Conservation (phyloP, 2,888 invertebrate genomes). For the Amphipyra tragopoginis region DNA sequence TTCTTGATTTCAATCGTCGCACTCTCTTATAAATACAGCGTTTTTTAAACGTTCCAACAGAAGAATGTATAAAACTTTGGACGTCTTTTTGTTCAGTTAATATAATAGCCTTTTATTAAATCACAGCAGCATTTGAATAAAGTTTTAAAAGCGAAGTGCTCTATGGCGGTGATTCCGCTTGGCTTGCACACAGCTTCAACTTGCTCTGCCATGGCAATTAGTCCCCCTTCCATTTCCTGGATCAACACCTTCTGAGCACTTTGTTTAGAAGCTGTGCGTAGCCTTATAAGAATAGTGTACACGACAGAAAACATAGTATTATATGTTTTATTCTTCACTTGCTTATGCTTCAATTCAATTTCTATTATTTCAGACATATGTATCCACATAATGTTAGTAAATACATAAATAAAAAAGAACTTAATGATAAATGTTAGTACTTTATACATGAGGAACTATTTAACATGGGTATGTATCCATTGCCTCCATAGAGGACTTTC, state of each 20-base stretch:
- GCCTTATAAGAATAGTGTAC: not conserved
- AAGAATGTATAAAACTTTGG: conserved; percentile 23
- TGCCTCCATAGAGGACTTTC: too few relatives aligned
- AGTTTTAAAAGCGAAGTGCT: conserved; percentile 55
- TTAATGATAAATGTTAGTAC: too few relatives aligned
- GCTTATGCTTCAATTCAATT: too few relatives aligned
- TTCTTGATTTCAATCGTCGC: not conserved
- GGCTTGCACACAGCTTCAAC: conserved; percentile 28
- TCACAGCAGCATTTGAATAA: conserved; percentile 45
- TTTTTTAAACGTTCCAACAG: conserved; percentile 6
- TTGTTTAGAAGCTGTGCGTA: conserved; percentile 18
- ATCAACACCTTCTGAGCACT: conserved; percentile 24
- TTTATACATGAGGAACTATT: too few relatives aligned
- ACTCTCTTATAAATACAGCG: conserved; percentile 17
- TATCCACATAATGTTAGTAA: too few relatives aligned
- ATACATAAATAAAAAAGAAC: too few relatives aligned
- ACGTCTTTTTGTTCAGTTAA: conserved; percentile 29
- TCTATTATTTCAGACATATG: too few relatives aligned
- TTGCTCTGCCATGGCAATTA: conserved; percentile 44
- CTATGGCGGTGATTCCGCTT: conserved; percentile 29
- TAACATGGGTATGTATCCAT: too few relatives aligned
- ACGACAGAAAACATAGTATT: too few relatives aligned
- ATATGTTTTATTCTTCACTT: too few relatives aligned
- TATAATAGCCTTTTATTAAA: conserved; percentile 50
- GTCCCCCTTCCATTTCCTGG: conserved; percentile 10